Base-by-base conservation (phyloP, 2,888 invertebrate species). In the Aspidiotus rigidus region DNA sequence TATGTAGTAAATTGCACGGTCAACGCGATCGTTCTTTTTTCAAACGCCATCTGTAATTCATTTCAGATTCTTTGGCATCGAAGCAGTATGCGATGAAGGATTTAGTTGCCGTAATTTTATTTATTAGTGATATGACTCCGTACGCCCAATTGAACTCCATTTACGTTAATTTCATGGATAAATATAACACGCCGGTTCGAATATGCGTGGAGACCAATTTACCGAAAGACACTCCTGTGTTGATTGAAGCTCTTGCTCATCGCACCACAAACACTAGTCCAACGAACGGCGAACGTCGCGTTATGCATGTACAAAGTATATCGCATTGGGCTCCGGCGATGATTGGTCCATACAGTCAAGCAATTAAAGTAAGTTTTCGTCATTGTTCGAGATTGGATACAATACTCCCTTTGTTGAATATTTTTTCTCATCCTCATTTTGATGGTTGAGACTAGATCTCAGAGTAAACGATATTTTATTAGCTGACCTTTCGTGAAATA, bases 291-390 rank as follows among this genome's bases (percentile, higher is more conserved):
- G 76, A 77, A 74, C 83, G 89, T 71, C 82, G 86, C 72, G 90
- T 90, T 8, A 90, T 95, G 89, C 95, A 96, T 77, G 94, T 96
- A 55, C 95, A 95, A 79, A 89, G 94, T 72, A 86, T 95, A 75
- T 95, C 94, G 41, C 94, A 96, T 78, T 96, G 96, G 96, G 94
- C 95, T n/a, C 95, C 96, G 0, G 94, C 95, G 71, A 95, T 93
- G 77, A 95, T 96, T 75, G 96, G 95, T 60, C 95, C 96, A 7
- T 96, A 96, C 78, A 95, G 95, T 77, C 96, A 96, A 80, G 90
- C 91, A 3, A 85, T 90, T 71, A 85, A 87, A 82, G 91, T 91
- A 79, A 79, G 80, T 75, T 9, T 59, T 11, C 10, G n/a, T 28
- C 28, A 28, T 5, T 28, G 28, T 28, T 28, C 5, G 28, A 28